Percentiles rank a stretch among this genome's conserved stretches.
phyloP scores from a whole-genome alignment of 2,888 invertebrate species.

The Pandemis corylana region DNA sequence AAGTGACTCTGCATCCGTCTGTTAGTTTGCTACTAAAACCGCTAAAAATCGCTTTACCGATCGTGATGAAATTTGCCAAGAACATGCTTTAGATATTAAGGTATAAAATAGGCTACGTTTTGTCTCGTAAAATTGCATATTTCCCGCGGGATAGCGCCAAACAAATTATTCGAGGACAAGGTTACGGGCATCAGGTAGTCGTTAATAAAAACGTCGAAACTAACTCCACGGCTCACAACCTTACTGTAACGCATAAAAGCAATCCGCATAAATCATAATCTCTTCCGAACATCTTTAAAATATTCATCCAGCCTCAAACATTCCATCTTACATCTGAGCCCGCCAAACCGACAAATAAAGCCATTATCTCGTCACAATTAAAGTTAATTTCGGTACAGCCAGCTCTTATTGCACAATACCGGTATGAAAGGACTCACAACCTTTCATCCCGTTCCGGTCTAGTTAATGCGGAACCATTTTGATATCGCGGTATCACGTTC shows the following conservation, averaged over 20 bases:
- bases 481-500: slow-evolving; percentile 22
- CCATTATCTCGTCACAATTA: slow-evolving; percentile 7
- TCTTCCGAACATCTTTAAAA: neutral
- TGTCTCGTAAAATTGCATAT: no score
- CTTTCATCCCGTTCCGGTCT: slow-evolving; percentile 21
- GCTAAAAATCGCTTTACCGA: no score
- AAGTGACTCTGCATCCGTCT: no score
- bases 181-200: no score
- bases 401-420: neutral
- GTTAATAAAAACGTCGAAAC: no score
- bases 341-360: neutral
- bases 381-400: slow-evolving; percentile 13
- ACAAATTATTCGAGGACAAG: no score
- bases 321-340: neutral
- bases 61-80: no score
- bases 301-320: neutral
- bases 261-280: neutral
- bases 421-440: slow-evolving; percentile 18
- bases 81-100: no score
- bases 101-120: no score
- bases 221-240: neutral
- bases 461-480: slow-evolving; percentile 19
- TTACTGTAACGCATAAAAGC: neutral
- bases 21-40: no score
- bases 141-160: no score